Percentiles rank a stretch among this genome's conserved stretches.
Conservation (phyloP, 2,797 vertebrate genomes). For the Rhinogobio ventralis region DNA sequence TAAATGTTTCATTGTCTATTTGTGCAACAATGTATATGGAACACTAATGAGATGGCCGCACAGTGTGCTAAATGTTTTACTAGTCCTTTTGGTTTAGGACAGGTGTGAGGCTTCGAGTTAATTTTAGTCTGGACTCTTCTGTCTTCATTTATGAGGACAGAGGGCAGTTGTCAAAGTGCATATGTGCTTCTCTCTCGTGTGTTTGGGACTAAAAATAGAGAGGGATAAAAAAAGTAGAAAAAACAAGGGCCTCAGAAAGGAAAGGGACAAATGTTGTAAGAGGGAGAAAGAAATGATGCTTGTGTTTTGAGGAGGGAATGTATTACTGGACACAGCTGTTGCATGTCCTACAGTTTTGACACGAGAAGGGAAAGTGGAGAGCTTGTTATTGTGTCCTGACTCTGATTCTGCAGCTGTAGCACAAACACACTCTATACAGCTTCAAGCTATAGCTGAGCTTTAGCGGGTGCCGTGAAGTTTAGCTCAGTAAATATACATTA, state of each 20-base stretch:
- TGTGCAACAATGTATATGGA: neutral
- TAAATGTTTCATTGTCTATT: too few species aligned
- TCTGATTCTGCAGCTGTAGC: conserved; percentile 34
- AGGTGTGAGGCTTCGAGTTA: conserved; percentile 41
- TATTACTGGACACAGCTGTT: conserved; percentile 44
- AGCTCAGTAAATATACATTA: neutral
- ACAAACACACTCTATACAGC: neutral
- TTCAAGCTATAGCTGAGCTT: neutral
- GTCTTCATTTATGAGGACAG: conserved; percentile 18
- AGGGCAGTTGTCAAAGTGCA: conserved; percentile 52
- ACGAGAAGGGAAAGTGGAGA: conserved; percentile 40
- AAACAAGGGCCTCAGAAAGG: conserved; percentile 23
- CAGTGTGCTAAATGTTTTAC: neutral
- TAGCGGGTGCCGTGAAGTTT: neutral
- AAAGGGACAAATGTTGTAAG: conserved; percentile 35
- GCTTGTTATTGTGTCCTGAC: conserved; percentile 18
- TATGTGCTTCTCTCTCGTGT: conserved; percentile 27
- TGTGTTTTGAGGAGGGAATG: conserved; percentile 26
- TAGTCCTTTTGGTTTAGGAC: conserved; percentile 8
- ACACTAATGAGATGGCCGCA: neutral
- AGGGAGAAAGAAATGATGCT: conserved; percentile 23
- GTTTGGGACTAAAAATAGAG: conserved; percentile 56
- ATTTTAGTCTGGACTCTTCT: conserved; percentile 45
- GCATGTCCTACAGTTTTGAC: conserved; percentile 41
- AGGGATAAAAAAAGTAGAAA: neutral